These are phyloP conservation scores for Corythaeola cristata DNA, from an alignment of 2,113 vertebrate genomes.

Conservation along the genomic window DNA sequence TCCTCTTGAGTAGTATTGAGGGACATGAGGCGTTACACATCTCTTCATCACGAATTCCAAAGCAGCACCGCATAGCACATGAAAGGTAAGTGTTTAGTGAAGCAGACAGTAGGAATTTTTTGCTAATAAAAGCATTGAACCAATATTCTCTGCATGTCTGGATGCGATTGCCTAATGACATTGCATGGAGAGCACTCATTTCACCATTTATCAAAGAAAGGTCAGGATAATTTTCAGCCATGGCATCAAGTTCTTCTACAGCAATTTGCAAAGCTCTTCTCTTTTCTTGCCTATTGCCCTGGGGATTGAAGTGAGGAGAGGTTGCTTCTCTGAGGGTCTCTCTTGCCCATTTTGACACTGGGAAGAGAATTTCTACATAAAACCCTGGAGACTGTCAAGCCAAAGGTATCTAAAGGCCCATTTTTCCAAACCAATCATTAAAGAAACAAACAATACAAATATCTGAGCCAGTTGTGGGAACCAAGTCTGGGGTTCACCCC, in stretches of 20 bases:
- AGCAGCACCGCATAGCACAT: not conserved
- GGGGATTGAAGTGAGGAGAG: not conserved
- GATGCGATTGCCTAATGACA: not conserved
- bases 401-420: not conserved
- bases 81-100: slow-evolving; percentile 7
- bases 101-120: not conserved
- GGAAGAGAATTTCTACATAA: not conserved
- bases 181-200: not conserved
- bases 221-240: not conserved
- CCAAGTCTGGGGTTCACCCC: not conserved
- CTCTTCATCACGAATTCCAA: not conserved
- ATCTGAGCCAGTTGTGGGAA: not conserved
- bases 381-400: not conserved
- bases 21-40: not conserved
- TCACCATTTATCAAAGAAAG: not conserved
- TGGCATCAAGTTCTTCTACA: not conserved
- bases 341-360: not conserved
- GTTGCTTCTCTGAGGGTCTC: not conserved
- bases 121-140: slow-evolving; percentile 14
- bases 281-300: not conserved
- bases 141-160: not conserved
- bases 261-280: not conserved
- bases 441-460: not conserved
- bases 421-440: not conserved
- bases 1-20: not conserved